Conservation (phyloP, 1,140 invertebrate genomes). For the Metopolophium dirhodum region DNA sequence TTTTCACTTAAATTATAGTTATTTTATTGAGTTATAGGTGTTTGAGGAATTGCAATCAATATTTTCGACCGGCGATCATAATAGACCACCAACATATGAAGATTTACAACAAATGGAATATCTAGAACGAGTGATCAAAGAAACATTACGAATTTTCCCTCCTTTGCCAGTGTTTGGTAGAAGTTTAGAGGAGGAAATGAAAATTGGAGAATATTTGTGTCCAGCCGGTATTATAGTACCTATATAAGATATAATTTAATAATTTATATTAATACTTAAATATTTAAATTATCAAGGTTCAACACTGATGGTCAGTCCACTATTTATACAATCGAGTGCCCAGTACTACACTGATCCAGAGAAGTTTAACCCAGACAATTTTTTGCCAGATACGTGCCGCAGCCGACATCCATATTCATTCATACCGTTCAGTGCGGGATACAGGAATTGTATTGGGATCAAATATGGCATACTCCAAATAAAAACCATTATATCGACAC, state of each 20-base stretch:
- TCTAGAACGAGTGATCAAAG: constrained; percentile 65
- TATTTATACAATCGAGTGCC: constrained; percentile 66
- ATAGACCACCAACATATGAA: constrained; percentile 63
- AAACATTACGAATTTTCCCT: constrained; percentile 64
- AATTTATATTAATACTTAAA: background rate
- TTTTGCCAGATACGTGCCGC: constrained; percentile 68
- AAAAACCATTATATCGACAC: constrained; percentile 64
- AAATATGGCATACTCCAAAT: constrained; percentile 65
- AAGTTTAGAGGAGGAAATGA: constrained; percentile 61
- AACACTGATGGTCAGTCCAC: background rate
- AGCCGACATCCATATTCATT: constrained; percentile 65
- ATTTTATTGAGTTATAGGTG: constrained; percentile 65
- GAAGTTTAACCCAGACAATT: constrained; percentile 63
- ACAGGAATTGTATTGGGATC: constrained; percentile 68
- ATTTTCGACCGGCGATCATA: constrained; percentile 62
- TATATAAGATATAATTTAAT: background rate
- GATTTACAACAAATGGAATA: constrained; percentile 66
- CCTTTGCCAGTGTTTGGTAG: constrained; percentile 66
- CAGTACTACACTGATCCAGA: constrained; percentile 65
- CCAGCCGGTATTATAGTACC: constrained; percentile 7
- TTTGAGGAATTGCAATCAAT: constrained; percentile 67
- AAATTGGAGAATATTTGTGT: constrained; percentile 57
- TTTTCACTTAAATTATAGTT: background rate
- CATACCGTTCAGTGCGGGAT: constrained; percentile 70
- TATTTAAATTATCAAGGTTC: constrained; percentile 19